A percentile compares a stretch with the other conserved stretches of the same genome.
These are phyloP conservation scores for Clanis bilineata DNA, from an alignment of 2,888 invertebrate species.

Conservation along the genomic window DNA sequence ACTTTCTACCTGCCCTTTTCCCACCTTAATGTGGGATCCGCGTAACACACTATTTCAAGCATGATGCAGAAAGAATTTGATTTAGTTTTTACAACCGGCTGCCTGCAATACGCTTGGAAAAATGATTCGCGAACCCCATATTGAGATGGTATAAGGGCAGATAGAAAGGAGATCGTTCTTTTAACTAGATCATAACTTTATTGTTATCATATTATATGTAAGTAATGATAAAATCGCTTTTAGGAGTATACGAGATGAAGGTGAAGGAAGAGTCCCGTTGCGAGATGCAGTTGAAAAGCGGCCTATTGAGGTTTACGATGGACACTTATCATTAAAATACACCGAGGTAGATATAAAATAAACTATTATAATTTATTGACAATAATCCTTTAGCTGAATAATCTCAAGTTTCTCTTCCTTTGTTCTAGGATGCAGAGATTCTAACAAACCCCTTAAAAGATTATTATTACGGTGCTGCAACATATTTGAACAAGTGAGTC, in stretches of 20 bases:
- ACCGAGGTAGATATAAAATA: conserved; percentile 44
- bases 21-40: too few species aligned
- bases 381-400: neutral
- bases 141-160: too few species aligned
- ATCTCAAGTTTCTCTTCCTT: neutral
- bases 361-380: neutral
- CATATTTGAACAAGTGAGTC: conserved; percentile 66
- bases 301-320: conserved; percentile 65
- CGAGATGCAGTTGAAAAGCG: conserved; percentile 87
- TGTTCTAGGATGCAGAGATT: conserved; percentile 51
- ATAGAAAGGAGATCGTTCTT: too few species aligned
- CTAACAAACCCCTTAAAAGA: conserved; percentile 44
- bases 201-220: neutral
- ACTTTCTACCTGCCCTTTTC: too few species aligned
- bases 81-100: too few species aligned
- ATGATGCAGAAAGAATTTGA: too few species aligned
- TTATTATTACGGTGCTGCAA: conserved; percentile 76
- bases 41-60: too few species aligned
- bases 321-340: conserved; percentile 50
- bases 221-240: conserved; percentile 16
- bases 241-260: conserved; percentile 66
- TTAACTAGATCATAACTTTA: too few species aligned
- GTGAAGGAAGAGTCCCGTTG: conserved; percentile 81
- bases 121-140: too few species aligned
- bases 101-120: too few species aligned